Base-by-base conservation (phyloP, 2,888 invertebrate species). In the Geotrupes spiniger region DNA sequence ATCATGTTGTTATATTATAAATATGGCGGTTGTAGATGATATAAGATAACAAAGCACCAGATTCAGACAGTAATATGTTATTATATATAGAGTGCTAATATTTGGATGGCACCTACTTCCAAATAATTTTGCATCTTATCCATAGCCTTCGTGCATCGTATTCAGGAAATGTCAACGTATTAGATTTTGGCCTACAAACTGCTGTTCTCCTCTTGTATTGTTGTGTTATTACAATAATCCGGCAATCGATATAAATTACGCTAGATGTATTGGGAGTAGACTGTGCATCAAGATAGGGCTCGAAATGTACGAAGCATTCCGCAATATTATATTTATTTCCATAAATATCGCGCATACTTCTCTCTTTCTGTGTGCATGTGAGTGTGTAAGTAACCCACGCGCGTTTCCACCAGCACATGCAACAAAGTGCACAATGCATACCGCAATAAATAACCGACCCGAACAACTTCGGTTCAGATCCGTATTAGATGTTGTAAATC, bases 401-500 rank as follows among this genome's bases (percentile, higher is more conserved):
- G 46, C 46, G 40, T 46, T 40, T 33, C 17, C 38, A 14, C 39
- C 43, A 36, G 43, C 36, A 33, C 37, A 43, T 27, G 39, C 40
- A 40, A 40, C 39, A 40, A 40, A 40, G 46, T 46, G 21, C 21
- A 43, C 26, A 52, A 36, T 52, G 44, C 48, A 50, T 37, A 46
- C 50, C 42, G 42, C 46, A 49, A 54, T 52, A 52, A 54, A 52
- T 52, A 52, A 54, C 21, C 21, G 21, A 21, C 21, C 21, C 52
- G 33, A 50, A 50, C 47, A 52, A 51, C 50, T 52, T 52, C 36
- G 44, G 45, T 50, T 54, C 50, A 56, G 52, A 56, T 56, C 54
- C 56, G 53, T 52, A 51, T 56, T 53, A 52, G 42, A 46, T 36
- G 51, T 54, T 52, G 54, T 52, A 56, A 56, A 56, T 56, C 53